Conservation (phyloP, 2,113 vertebrate species). For the Pteronura brasiliensis region DNA sequence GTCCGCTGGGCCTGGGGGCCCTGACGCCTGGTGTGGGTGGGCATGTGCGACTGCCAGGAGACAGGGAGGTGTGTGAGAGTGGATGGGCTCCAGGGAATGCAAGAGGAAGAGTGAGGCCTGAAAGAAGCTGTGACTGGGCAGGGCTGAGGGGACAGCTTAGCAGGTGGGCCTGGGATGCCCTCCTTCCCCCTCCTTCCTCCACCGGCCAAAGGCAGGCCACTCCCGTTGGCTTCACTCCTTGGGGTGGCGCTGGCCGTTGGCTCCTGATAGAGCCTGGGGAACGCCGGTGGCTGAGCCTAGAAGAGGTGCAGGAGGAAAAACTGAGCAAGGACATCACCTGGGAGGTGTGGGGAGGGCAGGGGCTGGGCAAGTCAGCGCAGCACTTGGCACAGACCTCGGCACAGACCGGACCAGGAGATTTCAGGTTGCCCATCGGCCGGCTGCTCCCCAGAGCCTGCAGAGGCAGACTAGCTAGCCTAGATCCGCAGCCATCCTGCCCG, state of each 20-base stretch:
- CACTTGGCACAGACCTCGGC: background rate
- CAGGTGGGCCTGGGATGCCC: background rate
- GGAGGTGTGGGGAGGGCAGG: background rate
- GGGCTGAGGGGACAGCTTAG: background rate
- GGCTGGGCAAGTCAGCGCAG: constrained; percentile 36
- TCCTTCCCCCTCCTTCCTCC: background rate
- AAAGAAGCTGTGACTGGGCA: background rate
- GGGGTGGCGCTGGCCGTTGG: background rate
- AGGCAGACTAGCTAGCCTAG: background rate
- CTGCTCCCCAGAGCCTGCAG: background rate
- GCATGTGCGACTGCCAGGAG: background rate
- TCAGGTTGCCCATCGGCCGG: constrained; percentile 39
- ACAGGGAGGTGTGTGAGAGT: background rate
- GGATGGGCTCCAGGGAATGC: background rate
- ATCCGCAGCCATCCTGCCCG: background rate
- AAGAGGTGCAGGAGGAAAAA: background rate
- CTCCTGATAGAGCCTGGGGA: background rate
- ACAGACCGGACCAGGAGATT: background rate
- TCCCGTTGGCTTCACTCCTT: background rate
- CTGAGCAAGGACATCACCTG: background rate
- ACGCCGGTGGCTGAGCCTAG: background rate
- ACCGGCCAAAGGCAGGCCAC: background rate
- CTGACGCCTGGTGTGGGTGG: background rate
- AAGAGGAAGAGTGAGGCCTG: background rate
- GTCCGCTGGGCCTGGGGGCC: background rate